phyloP scores from a whole-genome alignment of 2,888 invertebrate species.

The Ypsolopha sequella region DNA sequence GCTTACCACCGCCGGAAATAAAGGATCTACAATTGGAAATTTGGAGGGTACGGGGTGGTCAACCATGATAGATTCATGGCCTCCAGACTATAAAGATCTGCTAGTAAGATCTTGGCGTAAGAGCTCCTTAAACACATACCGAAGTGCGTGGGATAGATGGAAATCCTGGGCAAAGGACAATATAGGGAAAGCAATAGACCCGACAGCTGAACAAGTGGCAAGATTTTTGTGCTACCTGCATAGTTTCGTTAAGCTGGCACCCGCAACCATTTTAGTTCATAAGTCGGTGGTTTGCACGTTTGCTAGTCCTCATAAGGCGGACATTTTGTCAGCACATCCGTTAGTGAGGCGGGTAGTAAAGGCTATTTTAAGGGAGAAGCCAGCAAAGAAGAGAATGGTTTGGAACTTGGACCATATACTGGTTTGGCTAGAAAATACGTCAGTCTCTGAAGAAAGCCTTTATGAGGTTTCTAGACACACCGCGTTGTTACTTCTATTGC shows the following conservation, averaged over 20 bases:
- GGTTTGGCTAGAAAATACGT: not conserved
- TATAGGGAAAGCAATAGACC: not conserved
- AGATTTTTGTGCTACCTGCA: not conserved
- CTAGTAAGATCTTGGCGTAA: not conserved
- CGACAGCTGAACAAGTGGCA: not conserved
- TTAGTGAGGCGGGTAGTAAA: not conserved
- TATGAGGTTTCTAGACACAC: not conserved
- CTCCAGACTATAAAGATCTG: not conserved
- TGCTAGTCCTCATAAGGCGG: not conserved
- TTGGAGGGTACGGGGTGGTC: too few species aligned
- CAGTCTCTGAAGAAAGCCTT: not conserved
- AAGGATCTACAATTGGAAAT: too few species aligned
- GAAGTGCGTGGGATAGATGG: not conserved
- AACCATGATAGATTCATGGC: not conserved
- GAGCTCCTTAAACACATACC: not conserved
- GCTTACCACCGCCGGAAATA: too few species aligned
- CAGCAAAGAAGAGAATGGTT: not conserved
- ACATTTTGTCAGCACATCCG: not conserved
- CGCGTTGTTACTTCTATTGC: not conserved
- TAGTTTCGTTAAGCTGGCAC: not conserved
- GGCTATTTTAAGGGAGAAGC: not conserved
- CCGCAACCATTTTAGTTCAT: slow-evolving; percentile 1
- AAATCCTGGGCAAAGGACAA: not conserved
- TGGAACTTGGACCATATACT: not conserved
- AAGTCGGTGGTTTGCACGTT: not conserved